Evolutionary conservation across 2,888 invertebrate species (phyloP), one percentile per base, ranked within the genome.

Genomic region (Periphyllus acericola): DNA sequence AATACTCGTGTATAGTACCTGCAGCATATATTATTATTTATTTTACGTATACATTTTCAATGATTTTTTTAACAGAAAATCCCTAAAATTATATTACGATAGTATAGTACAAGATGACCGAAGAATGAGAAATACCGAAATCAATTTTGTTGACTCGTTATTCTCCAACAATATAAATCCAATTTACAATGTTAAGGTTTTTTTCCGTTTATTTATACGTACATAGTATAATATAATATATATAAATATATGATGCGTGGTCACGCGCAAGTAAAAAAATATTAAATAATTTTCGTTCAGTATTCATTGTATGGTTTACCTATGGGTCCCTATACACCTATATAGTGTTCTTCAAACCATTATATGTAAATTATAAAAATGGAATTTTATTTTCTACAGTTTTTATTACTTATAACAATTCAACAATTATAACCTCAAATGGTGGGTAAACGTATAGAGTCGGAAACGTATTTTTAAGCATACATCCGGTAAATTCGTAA

Each of bases 331-430:
- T 46, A 46, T 14, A 46, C 46, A 36, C 3, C 6, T 46, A 46
- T 46, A 46, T 40, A 40, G 46, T 46, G 46, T 29, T 19, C 36
- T 25, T 79, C 5, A 4, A 34, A 68, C 29, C 8, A 82, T 82
- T 32, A 46, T 82, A 72, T 83, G 82, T 83, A 72, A 83, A 83
- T 72, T 34, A 72, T 55, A 21, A 5, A 52, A 72, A 6, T 72
- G 25, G 21, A 60, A 79, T 79, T 52, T 19, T 1, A 32, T 78
- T 78, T 74, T 40, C 60, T 66, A 19, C 68, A 68, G n/a, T 40
- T 14, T 40, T 60, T 68, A 46, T 71, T 68, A 46, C 34, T 5
- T 55, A 83, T n/a, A n/a, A n/a, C n/a, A n/a, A n/a, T n/a, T n/a
- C n/a, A n/a, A n/a, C n/a, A n/a, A n/a, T n/a, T n/a, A n/a, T n/a